Evolutionary conservation across 2,888 invertebrate genomes (phyloP), one percentile per base, ranked within the genome.

Genomic region (Phyto melanocephala): DNA sequence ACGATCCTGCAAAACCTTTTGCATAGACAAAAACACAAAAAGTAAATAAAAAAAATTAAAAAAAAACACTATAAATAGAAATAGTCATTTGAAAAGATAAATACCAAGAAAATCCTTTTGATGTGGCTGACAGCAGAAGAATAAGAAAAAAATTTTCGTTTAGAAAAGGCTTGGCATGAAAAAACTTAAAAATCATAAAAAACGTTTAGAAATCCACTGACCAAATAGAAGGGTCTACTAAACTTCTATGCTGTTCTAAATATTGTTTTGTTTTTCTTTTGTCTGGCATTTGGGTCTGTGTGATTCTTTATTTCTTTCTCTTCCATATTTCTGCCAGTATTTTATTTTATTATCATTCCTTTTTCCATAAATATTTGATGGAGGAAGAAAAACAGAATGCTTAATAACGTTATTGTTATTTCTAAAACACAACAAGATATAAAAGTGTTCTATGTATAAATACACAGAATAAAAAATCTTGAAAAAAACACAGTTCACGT

Each of bases 371-470:
- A 71, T 65, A 54, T 82, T 79, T 65, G 40, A 42, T 56, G 35
- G 45, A 37, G 33, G 28, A 28, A 28, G 28, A 82, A 75, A 78
- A 82, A 79, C 65, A 50, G 75, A 82, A 82, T 82, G 75, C 75
- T 79, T 82, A 82, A 82, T 79, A 76, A 79, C 70, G 79, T 82
- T 82, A 79, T 82, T 79, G 82, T 82, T 82, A 76, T 76, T 74
- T 79, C 67, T 71, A 54, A 60, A 68, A 60, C 58, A 81, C 35
- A 70, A 50, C 47, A 63, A 47, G 10, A 77, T 1, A 28, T 60
- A 60, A 65, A 63, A 63, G 47, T 50, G 47, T 10, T 24, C 63
- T 47, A 33, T 68, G 37, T 42, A 17, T 37, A n/a, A 17, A 37
- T n/a, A 22, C 1, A 68, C 40, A 60, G 1, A 35, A 11, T 8